Evolutionary conservation across 2,797 vertebrate genomes (phyloP), one percentile per base, ranked within the genome.

Genomic region (Erethizon dorsatum): DNA sequence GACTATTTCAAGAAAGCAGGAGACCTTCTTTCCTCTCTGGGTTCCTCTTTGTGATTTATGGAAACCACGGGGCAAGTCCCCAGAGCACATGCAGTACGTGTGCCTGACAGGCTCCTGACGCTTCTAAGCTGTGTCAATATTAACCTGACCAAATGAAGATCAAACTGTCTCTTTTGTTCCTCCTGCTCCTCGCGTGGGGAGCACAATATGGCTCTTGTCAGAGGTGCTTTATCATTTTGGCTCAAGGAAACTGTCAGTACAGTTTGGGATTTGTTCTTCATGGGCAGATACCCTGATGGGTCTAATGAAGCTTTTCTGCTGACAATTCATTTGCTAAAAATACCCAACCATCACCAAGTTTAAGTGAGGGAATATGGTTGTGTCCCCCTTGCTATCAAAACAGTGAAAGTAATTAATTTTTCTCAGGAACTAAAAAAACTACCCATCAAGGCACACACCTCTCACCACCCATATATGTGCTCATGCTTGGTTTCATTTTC

Each of bases 181-280:
- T 98, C 97, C 94, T 26, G 96, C 97, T 99, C 97, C 94, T 98
- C 98, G 97, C 99, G 98, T 98, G 98, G 99, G 98, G 99, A 98
- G 99, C 98, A 98, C 99, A 99, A 99, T 99, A 99, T 99, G 99
- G 99, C 99, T 99, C 98, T 99, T 99, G 99, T 99, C 99, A 99
- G 98, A 99, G 98, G 97, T 97, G 98, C 99, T 98, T 98, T 98
- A 99, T 99, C 99, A 99, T 99, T 99, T 99, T 98, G 99, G 98
- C 98, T 99, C 98, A 99, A 99, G 98, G 98, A 99, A 99, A 99
- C 99, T 99, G 99, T 99, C 99, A 99, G 98, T 99, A 98, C 98
- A 98, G 98, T 99, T 99, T 99, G 99, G 99, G 98, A 98, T 99
- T 99, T 97, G 99, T 99, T 99, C 99, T 99, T 99, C 99, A 99